phyloP scores from a whole-genome alignment of 2,797 vertebrate genomes.

The Rhinella marina region DNA sequence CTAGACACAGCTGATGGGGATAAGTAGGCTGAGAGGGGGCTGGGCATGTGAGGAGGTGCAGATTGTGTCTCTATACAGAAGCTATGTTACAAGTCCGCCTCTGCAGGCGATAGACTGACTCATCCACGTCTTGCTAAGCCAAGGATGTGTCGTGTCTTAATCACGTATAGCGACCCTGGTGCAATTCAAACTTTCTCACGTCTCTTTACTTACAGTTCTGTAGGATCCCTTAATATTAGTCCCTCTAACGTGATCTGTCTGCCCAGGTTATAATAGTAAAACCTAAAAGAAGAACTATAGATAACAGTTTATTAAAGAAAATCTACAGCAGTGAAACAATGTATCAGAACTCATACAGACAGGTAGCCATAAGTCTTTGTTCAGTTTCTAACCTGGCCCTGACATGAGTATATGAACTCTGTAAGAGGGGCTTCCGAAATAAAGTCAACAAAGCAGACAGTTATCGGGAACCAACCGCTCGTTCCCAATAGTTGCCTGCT shows the following conservation, averaged over 20 bases:
- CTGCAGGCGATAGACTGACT: conserved; percentile 56
- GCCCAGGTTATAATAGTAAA: background rate
- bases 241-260: background rate
- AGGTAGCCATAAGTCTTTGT: no score
- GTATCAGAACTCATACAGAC: no score
- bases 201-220: background rate
- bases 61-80: conserved; percentile 29
- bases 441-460: no score
- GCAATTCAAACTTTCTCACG: background rate
- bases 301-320: background rate
- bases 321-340: background rate
- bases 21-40: conserved; percentile 31
- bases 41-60: conserved; percentile 33
- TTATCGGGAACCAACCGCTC: no score
- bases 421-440: no score
- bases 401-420: no score
- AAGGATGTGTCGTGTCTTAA: conserved; percentile 28
- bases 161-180: background rate
- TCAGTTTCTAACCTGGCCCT: no score
- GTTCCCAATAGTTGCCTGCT: no score
- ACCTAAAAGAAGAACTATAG: background rate
- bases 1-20: conserved; percentile 36
- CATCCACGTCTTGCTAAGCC: conserved; percentile 37
- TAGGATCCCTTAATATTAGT: background rate
- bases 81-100: conserved; percentile 42